Conservation (phyloP, 1,140 invertebrate species). For the Sitophilus oryzae region DNA sequence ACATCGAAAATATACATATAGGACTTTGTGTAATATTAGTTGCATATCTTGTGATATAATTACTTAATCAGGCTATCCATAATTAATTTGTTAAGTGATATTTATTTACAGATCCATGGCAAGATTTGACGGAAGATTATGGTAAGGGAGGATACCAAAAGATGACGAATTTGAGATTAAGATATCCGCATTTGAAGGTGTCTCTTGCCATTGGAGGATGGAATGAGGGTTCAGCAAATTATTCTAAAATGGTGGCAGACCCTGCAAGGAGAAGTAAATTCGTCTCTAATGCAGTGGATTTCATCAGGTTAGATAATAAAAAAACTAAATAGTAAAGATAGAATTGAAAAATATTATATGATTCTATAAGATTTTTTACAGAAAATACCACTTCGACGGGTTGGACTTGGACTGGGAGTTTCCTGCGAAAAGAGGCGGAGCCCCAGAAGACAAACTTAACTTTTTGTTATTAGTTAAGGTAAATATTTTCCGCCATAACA, state of each 20-base stretch:
- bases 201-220: constrained; percentile 80
- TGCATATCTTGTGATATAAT: too few relatives aligned
- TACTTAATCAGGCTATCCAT: background rate
- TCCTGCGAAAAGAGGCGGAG: constrained; percentile 67
- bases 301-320: constrained; percentile 50
- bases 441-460: constrained; percentile 66
- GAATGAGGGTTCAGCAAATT: constrained; percentile 79
- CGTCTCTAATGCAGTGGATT: constrained; percentile 55
- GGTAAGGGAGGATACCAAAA: constrained; percentile 66
- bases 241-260: constrained; percentile 64
- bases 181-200: constrained; percentile 69
- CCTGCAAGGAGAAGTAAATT: constrained; percentile 55
- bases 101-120: constrained; percentile 58
- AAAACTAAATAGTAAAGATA: background rate
- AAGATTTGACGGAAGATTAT: constrained; percentile 68
- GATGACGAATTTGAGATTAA: constrained; percentile 58
- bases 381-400: constrained; percentile 73
- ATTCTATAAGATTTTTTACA: too few relatives aligned
- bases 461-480: constrained; percentile 70
- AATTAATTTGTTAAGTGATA: too few relatives aligned
- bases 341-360: too few relatives aligned
- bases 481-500: too few relatives aligned
- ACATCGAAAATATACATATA: too few relatives aligned
- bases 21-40: background rate
- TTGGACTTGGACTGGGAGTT: constrained; percentile 84